Evolutionary conservation across 2,797 vertebrate species (phyloP), one percentile per base, ranked within the genome.

Genomic region (Heteromormyrus szaboi): DNA sequence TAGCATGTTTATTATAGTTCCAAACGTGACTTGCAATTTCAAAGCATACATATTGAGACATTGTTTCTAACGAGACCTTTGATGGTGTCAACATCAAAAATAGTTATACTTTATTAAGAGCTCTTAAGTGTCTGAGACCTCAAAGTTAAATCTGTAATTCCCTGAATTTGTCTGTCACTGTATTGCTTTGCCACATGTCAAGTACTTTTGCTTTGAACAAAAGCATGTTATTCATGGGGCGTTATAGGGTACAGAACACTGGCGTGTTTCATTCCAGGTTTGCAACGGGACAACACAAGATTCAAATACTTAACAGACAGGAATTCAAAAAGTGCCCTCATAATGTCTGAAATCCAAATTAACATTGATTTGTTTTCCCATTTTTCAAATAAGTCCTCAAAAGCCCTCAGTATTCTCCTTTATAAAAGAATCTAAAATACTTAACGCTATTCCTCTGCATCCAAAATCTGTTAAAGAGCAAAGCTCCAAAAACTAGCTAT

Each of bases 101-200:
- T 53, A 17, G 33, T 53, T 79, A 62, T 33, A 62, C 37, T 88
- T 81, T 54, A 48, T 88, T 17, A 65, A 83, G 50, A 44, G 3
- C 76, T 84, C 53, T 59, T 84, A 84, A 59, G 54, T 29, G 44
- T 6, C 86, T 93, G 93, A 92, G 11, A 85, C 22, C 48, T 92
- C 95, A 95, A 95, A 94, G 94, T 93, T 93, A 95, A 94, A 95
- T 95, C 95, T 93, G 94, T 96, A 94, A 95, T 94, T 95, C 94
- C 94, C 94, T 79, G 94, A 95, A 94, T 94, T 91, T 93, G 93
- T 92, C 92, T 95, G 94, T 95, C 94, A 95, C 95, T 95, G 95
- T 92, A 95, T 96, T 94, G 94, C 95, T 90, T 94, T 93, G 95
- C 95, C 94, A 95, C 94, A 33, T 88, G 90, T 93, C 92, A 93